Percentiles rank a stretch among this genome's conserved stretches.
These are phyloP conservation scores for Penelope pileata DNA, from an alignment of 2,113 vertebrate species.

Conservation along the genomic window DNA sequence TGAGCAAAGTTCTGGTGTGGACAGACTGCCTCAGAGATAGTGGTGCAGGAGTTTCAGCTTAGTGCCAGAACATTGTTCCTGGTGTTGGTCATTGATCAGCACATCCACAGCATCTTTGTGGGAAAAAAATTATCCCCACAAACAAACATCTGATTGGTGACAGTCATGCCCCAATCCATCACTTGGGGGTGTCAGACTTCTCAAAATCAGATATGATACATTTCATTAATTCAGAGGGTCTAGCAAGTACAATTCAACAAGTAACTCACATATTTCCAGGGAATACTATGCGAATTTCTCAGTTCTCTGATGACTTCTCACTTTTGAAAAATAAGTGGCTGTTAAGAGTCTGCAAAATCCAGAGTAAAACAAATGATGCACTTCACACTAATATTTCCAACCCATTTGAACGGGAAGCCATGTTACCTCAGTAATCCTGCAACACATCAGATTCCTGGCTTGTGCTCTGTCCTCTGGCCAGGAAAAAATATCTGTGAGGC, in stretches of 20 bases:
- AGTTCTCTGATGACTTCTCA: not conserved
- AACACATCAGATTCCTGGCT: not conserved
- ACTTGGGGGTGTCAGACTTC: not conserved
- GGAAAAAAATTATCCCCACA: not conserved
- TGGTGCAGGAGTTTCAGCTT: not conserved
- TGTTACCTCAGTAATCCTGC: not conserved
- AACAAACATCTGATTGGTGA: not conserved
- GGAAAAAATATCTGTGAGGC: not conserved
- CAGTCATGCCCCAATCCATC: not conserved
- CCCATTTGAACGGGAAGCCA: not conserved
- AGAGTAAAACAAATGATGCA: not conserved
- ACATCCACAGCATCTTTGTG: not conserved
- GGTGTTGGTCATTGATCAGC: not conserved
- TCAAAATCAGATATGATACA: not conserved
- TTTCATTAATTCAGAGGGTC: not conserved
- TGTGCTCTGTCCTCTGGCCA: not conserved
- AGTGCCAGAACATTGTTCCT: not conserved
- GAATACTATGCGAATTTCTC: not conserved
- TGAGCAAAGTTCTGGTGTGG: not conserved
- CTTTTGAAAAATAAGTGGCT: not conserved
- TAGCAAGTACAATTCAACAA: not conserved
- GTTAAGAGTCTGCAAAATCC: not conserved
- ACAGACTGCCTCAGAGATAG: not conserved
- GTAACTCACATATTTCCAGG: not conserved
- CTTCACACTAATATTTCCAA: not conserved